A percentile compares a stretch with the other conserved stretches of the same genome.
These are phyloP conservation scores for Beroe ovata DNA, from an alignment of 37 sponge, comb jelly and placozoan genomes.

Conservation along the genomic window DNA sequence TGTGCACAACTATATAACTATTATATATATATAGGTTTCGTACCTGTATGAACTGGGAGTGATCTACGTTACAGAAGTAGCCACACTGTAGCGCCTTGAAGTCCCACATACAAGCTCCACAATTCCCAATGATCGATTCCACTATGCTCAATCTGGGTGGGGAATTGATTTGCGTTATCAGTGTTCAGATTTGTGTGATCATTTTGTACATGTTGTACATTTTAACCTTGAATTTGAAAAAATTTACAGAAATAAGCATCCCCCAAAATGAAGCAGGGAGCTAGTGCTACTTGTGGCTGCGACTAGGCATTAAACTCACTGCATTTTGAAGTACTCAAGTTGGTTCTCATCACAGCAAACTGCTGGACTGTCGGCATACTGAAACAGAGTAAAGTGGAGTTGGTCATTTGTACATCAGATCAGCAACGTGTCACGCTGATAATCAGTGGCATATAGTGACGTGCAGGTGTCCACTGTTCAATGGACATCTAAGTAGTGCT, in stretches of 20 bases:
- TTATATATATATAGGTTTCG: not conserved
- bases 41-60: conserved; percentile 40
- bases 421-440: too few relatives aligned
- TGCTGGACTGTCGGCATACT: not conserved
- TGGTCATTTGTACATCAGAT: not conserved
- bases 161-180: too few relatives aligned
- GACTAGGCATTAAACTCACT: conserved; percentile 38
- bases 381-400: conserved; percentile 7
- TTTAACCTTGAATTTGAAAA: not conserved
- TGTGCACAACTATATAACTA: too few relatives aligned
- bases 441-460: too few relatives aligned
- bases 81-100: conserved; percentile 46
- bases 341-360: conserved; percentile 46
- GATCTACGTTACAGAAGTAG: conserved; percentile 33
- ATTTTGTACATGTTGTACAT: not conserved
- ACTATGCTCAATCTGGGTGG: conserved; percentile 2
- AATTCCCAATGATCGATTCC: not conserved
- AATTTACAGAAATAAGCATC: too few relatives aligned
- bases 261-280: too few relatives aligned
- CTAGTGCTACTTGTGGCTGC: not conserved
- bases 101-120: conserved; percentile 45
- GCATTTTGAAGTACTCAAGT: conserved; percentile 10
- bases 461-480: too few relatives aligned
- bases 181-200: too few relatives aligned
- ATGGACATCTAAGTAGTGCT: too few relatives aligned